A percentile compares a stretch with the other conserved stretches of the same genome.
Evolutionary conservation across 2,113 vertebrate genomes (phyloP).

Genomic region (Ceyx melanurus): DNA sequence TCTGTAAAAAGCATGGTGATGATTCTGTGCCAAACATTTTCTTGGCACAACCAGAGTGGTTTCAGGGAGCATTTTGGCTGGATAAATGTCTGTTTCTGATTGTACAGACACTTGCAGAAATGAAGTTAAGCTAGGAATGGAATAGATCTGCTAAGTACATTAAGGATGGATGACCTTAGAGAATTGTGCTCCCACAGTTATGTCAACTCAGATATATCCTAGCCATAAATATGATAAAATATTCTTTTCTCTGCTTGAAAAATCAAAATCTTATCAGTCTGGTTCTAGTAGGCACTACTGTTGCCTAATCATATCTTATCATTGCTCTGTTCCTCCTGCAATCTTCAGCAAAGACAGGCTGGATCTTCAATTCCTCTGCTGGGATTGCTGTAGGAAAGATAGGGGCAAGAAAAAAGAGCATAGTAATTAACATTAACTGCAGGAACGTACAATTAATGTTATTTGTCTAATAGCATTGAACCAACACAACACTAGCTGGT

Average conservation of each 20-base stretch:
- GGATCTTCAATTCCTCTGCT: not conserved
- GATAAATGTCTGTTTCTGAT: not conserved
- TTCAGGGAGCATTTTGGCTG: not conserved
- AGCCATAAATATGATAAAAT: not conserved
- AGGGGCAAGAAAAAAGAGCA: not conserved
- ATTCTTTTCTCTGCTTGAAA: not conserved
- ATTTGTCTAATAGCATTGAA: conserved; percentile 56
- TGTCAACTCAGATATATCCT: not conserved
- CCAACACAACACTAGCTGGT: conserved; percentile 31
- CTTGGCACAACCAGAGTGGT: not conserved
- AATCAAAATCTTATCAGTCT: not conserved
- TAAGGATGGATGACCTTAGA: not conserved
- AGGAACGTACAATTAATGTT: conserved; percentile 35
- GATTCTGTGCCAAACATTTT: not conserved
- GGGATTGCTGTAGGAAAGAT: not conserved
- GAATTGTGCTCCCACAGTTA: not conserved
- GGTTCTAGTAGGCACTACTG: not conserved
- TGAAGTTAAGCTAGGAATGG: not conserved
- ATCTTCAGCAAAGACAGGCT: not conserved
- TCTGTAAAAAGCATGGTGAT: not conserved
- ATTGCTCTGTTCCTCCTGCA: not conserved
- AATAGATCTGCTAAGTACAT: not conserved
- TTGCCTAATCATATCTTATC: not conserved
- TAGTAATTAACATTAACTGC: conserved; percentile 35
- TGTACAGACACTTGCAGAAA: not conserved